Base-by-base conservation (phyloP, 1,140 invertebrate genomes). In the Zelostemma sp. region DNA sequence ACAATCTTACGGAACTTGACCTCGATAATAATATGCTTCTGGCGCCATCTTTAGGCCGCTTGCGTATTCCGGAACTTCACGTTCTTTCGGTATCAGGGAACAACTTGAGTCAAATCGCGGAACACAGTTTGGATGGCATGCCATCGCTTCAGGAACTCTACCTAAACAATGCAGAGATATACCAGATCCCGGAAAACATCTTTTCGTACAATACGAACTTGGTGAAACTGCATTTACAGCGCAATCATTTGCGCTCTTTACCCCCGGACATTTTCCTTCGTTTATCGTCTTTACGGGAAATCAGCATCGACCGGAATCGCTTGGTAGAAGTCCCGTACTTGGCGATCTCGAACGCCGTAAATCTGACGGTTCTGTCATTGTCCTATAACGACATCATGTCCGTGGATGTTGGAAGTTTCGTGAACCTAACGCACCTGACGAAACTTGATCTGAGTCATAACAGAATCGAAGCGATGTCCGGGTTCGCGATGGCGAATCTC, bases 191-290 rank as follows among this genome's bases (percentile, higher is more conserved):
- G 0, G 84, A 88, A 4, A 87, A 89, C 45, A 88, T 92, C 11
- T 94, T 96, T 71, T 86, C 88, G 2, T 91, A 92, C 68, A 93
- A 93, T 76, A 91, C 92, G 60, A 93, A 93, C 75, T 82, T 95
- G 0, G 84, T 89, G 0, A 88, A 89, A 62, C 85, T 96, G 19
- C 88, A 92, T 77, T 81, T 95, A n/a, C 89, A 90, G 40, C 86
- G 88, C 59, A 96, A 95, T 80, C 85, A 86, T 15, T 75, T 95
- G 0, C 85, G 80, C 50, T 85, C 88, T 58, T 80, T 94, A 50
- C 88, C 90, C 28, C 86, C 90, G 54, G 87, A 88, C n/a, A 85
- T 92, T 1, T 93, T 94, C 75, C 83, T 88, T 11, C 89, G 88
- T 0, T 83, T 93, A 38, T 90, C 90, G 14, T 88, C 89, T 28